Evolutionary conservation across 2,797 vertebrate genomes (phyloP).

Genomic region (Falco berigora): DNA sequence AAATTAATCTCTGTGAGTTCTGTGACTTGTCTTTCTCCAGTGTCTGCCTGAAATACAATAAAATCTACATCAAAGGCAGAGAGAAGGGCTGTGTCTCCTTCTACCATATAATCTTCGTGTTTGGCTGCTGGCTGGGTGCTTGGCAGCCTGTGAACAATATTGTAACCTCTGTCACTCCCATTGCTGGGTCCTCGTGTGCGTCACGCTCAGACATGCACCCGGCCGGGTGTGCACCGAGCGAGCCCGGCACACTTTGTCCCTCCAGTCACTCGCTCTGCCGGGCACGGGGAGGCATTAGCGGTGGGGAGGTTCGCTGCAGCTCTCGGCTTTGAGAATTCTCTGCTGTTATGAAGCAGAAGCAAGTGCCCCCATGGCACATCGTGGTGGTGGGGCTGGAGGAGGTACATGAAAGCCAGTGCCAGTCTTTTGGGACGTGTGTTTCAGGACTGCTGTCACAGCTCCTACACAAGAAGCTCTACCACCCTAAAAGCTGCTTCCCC

Average conservation of each 20-base stretch:
- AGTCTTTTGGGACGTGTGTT: neutral
- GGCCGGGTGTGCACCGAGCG: neutral
- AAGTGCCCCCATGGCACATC: neutral
- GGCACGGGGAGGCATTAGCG: rapidly evolving
- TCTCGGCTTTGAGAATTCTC: neutral
- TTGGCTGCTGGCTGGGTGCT: neutral
- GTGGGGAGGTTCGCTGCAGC: neutral
- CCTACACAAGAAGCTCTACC: neutral
- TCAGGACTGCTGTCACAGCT: neutral
- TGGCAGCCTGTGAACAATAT: neutral
- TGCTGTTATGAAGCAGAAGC: neutral
- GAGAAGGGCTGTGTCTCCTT: neutral
- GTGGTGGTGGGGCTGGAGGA: neutral
- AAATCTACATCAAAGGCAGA: neutral
- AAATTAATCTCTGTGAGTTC: neutral
- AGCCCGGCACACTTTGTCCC: neutral
- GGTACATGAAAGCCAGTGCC: neutral
- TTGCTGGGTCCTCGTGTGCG: neutral
- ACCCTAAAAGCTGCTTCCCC: neutral
- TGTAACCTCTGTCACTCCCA: neutral
- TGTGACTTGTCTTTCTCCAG: neutral
- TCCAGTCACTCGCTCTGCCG: rapidly evolving
- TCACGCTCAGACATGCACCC: neutral
- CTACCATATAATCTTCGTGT: neutral
- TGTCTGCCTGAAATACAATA: neutral